phyloP scores from a whole-genome alignment of 2,797 vertebrate genomes.

The Enteromius anoplus region DNA sequence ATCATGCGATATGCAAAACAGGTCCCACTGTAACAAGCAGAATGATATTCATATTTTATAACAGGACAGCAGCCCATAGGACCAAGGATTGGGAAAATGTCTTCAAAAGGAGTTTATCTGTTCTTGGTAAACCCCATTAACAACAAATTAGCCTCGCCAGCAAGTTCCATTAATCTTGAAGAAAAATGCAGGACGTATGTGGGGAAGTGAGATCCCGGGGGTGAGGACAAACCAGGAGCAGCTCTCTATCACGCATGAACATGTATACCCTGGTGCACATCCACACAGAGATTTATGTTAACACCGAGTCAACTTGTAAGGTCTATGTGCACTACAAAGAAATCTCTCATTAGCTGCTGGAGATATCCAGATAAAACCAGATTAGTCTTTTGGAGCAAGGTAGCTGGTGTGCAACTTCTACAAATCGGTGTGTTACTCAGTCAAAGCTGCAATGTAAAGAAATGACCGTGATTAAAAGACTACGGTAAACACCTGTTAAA shows the following conservation, averaged over 20 bases:
- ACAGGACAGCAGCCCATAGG: slow-evolving; percentile 34
- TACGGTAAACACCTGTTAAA: too few relatives aligned
- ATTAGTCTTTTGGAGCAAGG: background rate
- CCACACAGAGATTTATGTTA: slow-evolving; percentile 22
- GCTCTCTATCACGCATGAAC: background rate
- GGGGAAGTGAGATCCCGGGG: slow-evolving; percentile 40
- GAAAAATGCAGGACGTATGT: slow-evolving; percentile 39
- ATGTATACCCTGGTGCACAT: background rate
- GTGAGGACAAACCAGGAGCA: slow-evolving; percentile 34
- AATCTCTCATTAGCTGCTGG: background rate
- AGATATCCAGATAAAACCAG: background rate
- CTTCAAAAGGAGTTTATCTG: slow-evolving; percentile 46
- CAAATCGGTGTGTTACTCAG: background rate
- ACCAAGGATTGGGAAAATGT: slow-evolving; percentile 35
- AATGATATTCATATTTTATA: slow-evolving; percentile 27
- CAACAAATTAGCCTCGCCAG: slow-evolving; percentile 56
- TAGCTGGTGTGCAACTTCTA: background rate
- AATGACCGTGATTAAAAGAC: too few relatives aligned
- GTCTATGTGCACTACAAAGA: slow-evolving; percentile 11
- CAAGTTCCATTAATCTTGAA: slow-evolving; percentile 61
- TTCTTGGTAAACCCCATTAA: slow-evolving; percentile 51
- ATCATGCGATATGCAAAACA: slow-evolving; percentile 46
- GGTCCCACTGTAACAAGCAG: slow-evolving; percentile 23
- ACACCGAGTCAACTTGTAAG: slow-evolving; percentile 12
- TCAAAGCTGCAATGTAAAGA: background rate